A percentile compares a stretch with the other conserved stretches of the same genome.
phyloP scores from a whole-genome alignment of 2,888 invertebrate genomes.

The Megaustenia siamemsis region DNA sequence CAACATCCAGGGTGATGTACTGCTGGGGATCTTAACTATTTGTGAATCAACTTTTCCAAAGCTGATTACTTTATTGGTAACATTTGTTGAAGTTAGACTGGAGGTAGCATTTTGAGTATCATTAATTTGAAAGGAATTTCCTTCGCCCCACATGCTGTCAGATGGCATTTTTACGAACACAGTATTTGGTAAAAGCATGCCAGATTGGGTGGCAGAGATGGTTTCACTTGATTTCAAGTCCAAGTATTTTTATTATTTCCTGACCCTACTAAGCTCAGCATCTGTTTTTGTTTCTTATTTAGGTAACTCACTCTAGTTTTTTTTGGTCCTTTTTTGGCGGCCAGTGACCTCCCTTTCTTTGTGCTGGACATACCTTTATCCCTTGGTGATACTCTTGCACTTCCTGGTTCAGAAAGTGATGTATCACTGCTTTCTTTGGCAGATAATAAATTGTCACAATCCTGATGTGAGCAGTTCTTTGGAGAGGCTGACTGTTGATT shows the following conservation, averaged over 20 bases:
- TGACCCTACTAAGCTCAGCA: neutral
- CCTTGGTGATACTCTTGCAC: slow-evolving; percentile 21
- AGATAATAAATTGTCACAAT: slow-evolving; percentile 14
- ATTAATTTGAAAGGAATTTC: neutral
- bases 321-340: slow-evolving; percentile 44
- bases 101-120: neutral
- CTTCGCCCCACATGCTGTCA: slow-evolving; percentile 27
- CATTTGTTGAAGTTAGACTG: neutral
- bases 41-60: neutral
- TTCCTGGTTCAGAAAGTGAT: slow-evolving; percentile 2
- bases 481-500: slow-evolving; percentile 10
- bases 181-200: slow-evolving; percentile 19
- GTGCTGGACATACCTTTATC: neutral
- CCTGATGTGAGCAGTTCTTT: slow-evolving; percentile 15
- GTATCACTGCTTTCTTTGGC: slow-evolving; percentile 25
- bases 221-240: neutral
- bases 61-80: neutral
- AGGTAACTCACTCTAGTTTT: neutral
- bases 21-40: neutral
- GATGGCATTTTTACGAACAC: slow-evolving; percentile 25
- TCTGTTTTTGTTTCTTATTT: slow-evolving; percentile 33
- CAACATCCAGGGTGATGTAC: neutral
- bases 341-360: slow-evolving; percentile 23
- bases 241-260: neutral
- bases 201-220: neutral